Conservation (phyloP, 2,797 vertebrate species). For the Cyclura pinguis region DNA sequence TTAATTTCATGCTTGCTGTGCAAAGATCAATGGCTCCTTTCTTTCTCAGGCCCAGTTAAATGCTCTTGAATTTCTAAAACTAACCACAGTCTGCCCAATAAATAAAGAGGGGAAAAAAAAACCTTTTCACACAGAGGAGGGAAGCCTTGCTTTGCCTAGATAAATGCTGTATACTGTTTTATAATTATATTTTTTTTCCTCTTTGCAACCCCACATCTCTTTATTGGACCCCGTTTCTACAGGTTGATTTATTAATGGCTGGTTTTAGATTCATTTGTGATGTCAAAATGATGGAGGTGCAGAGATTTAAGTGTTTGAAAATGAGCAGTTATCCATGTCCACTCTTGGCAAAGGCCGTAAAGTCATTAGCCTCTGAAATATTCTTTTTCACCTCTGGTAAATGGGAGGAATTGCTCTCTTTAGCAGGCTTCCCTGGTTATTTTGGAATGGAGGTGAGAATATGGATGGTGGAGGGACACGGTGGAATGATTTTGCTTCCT, state of each 20-base stretch:
- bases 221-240: not conserved
- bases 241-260: conserved; percentile 39
- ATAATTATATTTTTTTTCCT: conserved; percentile 8
- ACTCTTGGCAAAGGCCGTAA: not conserved
- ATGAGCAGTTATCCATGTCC: not conserved
- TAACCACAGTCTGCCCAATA: not conserved
- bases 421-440: not conserved
- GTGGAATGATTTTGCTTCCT: not conserved
- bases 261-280: not conserved
- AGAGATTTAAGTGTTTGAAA: not conserved
- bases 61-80: conserved; percentile 32
- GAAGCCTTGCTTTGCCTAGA: not conserved
- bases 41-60: conserved; percentile 47
- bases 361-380: not conserved
- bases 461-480: not conserved
- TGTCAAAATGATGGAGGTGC: conserved; percentile 24
- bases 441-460: not conserved
- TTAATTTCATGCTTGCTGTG: conserved; percentile 52
- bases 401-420: not conserved
- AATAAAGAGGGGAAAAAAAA: not conserved
- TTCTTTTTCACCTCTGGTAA: not conserved
- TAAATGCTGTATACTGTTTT: conserved; percentile 3
- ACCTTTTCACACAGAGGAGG: not conserved
- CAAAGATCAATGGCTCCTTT: conserved; percentile 25
- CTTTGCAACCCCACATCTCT: not conserved